Evolutionary conservation across 2,797 vertebrate species (phyloP).

Genomic region (Acridotheres tristis): DNA sequence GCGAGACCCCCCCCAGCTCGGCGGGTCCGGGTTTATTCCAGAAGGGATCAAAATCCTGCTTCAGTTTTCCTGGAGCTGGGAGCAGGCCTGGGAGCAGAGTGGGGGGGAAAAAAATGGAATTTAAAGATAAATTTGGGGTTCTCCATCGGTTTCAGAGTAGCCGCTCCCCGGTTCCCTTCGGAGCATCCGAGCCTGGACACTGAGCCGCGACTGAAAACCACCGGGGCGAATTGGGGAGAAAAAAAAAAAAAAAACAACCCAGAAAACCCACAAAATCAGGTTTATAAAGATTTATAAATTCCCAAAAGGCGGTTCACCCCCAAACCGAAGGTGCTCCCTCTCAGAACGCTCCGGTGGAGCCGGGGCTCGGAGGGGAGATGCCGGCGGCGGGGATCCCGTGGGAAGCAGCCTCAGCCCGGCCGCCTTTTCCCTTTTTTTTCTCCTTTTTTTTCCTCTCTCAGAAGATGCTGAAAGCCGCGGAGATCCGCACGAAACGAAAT

Average conservation of each 20-base stretch:
- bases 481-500: constrained; percentile 23
- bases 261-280: background rate
- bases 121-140: background rate
- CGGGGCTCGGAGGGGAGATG: background rate
- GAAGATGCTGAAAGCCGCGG: background rate
- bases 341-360: rapidly evolving
- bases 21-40: background rate
- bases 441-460: background rate
- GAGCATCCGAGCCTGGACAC: background rate
- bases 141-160: rapidly evolving
- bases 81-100: background rate
- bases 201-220: background rate
- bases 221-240: rapidly evolving
- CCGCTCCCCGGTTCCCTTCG: background rate
- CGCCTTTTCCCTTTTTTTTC: background rate
- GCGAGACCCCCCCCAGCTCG: background rate
- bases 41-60: background rate
- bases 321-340: background rate
- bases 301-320: background rate
- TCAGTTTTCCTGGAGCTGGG: background rate
- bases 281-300: background rate
- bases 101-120: rapidly evolving
- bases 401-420: background rate
- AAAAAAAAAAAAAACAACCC: background rate
- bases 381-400: background rate